Conservation (phyloP, 2,888 invertebrate species). For the Limnephilus lunatus region DNA sequence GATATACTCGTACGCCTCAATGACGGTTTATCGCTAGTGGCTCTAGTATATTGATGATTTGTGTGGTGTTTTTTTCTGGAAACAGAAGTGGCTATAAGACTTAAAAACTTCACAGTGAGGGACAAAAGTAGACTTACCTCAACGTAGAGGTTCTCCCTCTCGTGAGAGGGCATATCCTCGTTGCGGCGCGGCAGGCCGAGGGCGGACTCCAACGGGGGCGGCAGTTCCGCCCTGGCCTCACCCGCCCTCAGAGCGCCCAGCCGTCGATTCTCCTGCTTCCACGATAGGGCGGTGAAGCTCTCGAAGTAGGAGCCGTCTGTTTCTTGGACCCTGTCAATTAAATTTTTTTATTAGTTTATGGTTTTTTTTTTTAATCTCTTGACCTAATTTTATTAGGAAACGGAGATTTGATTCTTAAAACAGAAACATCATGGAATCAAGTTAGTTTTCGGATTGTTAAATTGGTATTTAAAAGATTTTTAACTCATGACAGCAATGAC, state of each 20-base stretch:
- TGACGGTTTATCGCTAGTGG: no score
- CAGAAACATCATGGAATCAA: no score
- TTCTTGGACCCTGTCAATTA: constrained; percentile 90
- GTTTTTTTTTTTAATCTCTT: no score
- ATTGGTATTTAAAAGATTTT: no score
- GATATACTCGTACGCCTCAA: no score
- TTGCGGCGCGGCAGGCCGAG: constrained; percentile 86
- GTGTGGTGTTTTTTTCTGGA: not conserved
- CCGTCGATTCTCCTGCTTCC: constrained; percentile 94
- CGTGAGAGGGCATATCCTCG: constrained; percentile 83
- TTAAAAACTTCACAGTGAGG: not conserved
- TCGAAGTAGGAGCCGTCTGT: constrained; percentile 97
- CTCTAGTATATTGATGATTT: not conserved
- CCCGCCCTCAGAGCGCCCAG: constrained; percentile 87
- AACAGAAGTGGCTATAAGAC: not conserved
- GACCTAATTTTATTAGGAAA: no score
- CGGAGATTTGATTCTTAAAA: no score
- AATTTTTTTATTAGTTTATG: no score
- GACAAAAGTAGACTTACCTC: constrained; percentile 70
- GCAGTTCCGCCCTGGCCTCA: constrained; percentile 84
- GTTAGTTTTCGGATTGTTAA: no score
- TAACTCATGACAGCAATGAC: no score
- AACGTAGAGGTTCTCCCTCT: constrained; percentile 76
- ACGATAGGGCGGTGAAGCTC: constrained; percentile 93
- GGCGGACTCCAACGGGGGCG: constrained; percentile 78